Evolutionary conservation across 2,797 vertebrate species (phyloP).

Genomic region (Varecia variegata): DNA sequence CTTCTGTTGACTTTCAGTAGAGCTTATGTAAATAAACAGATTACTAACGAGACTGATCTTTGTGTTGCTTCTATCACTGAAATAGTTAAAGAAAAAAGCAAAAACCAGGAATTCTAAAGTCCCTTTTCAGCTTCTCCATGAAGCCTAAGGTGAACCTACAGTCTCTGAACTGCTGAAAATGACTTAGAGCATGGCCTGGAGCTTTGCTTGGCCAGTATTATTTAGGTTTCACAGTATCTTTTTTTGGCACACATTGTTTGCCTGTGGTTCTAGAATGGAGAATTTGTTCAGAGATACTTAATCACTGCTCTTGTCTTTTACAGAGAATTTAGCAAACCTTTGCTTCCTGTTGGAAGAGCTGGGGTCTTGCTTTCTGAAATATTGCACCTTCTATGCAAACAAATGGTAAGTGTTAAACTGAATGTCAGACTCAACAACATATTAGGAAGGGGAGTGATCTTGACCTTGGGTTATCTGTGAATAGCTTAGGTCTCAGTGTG

Average conservation of each 20-base stretch:
- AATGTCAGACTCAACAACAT: background rate
- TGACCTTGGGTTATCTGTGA: background rate
- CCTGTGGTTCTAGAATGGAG: background rate
- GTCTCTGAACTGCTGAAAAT: background rate
- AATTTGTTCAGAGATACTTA: slow-evolving; percentile 10
- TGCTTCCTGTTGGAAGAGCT: slow-evolving; percentile 97
- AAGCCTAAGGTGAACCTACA: background rate
- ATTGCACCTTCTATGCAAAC: slow-evolving; percentile 99
- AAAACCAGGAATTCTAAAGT: background rate
- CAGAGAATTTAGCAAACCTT: slow-evolving; percentile 98
- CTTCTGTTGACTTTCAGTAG: background rate
- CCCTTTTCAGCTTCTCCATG: background rate
- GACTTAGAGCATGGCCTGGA: background rate
- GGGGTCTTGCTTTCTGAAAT: slow-evolving; percentile 97
- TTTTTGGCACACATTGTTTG: background rate
- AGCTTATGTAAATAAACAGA: background rate
- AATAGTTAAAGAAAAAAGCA: slow-evolving; percentile 7
- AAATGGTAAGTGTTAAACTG: slow-evolving; percentile 91
- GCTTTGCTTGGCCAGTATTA: background rate
- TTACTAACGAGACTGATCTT: background rate
- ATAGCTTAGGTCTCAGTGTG: background rate
- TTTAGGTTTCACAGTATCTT: background rate
- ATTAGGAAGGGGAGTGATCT: background rate
- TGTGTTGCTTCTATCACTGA: background rate
- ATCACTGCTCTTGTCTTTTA: slow-evolving; percentile 67